These are phyloP conservation scores for Torymus texanus DNA, from an alignment of 2,888 invertebrate species.

Conservation along the genomic window DNA sequence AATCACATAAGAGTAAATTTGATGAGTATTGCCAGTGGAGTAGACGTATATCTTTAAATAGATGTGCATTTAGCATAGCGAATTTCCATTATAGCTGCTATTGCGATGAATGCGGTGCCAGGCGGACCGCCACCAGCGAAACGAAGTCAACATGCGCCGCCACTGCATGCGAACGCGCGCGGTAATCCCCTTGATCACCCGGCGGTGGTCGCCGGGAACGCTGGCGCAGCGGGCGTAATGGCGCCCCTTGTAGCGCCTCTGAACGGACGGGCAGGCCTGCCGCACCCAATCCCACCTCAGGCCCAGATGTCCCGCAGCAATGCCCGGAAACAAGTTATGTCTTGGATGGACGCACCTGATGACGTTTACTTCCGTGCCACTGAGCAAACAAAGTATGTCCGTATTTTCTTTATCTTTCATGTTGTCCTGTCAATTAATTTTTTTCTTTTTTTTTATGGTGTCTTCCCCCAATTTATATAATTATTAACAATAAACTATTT, in stretches of 20 bases:
- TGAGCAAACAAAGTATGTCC: constrained; percentile 89
- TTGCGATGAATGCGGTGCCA: constrained; percentile 69
- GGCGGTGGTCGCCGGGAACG: constrained; percentile 41
- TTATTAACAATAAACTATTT: neutral
- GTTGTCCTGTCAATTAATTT: neutral
- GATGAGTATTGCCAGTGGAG: no score
- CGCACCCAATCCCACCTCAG: constrained; percentile 70
- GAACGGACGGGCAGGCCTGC: constrained; percentile 71
- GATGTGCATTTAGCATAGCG: no score
- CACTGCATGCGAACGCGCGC: constrained; percentile 66
- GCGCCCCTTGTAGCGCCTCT: constrained; percentile 60
- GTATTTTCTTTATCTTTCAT: neutral
- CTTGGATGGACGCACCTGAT: constrained; percentile 98
- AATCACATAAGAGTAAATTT: no score
- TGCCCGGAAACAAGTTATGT: constrained; percentile 91
- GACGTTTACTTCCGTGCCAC: constrained; percentile 97
- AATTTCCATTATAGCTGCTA: constrained; percentile 62
- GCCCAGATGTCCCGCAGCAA: constrained; percentile 86
- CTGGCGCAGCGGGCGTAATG: constrained; percentile 8
- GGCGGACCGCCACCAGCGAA: constrained; percentile 85
- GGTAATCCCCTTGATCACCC: constrained; percentile 64
- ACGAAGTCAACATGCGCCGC: constrained; percentile 76
- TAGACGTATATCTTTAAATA: no score
- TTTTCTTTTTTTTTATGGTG: constrained; percentile 10
- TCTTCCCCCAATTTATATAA: neutral